Base-by-base conservation (phyloP, 2,797 vertebrate species). In the Rousettus madagascariensis region DNA sequence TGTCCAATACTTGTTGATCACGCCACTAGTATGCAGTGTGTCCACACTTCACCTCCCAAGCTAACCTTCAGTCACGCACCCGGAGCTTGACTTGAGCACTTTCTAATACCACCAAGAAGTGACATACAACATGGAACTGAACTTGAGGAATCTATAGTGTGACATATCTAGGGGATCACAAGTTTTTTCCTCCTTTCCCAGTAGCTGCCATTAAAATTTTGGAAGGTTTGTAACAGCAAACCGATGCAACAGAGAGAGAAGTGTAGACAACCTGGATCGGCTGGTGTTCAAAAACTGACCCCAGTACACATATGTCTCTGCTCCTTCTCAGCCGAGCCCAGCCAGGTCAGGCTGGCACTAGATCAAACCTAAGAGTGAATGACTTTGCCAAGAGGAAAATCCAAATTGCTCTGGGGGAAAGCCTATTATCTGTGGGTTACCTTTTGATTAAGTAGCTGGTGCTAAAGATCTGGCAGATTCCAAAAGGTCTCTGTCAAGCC, bases 171-270 rank as follows among this genome's bases (percentile, higher is more conserved):
- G 8, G 28, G 63, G 24, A 66, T 86, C 46, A 46, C 30, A 59
- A 38, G 65, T 46, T 82, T 68, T 66, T 72, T 26, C 71, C 15
- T 49, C 33, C 74, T 87, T 95, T 78, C 38, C 49, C 33, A 72
- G 63, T n/a, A 94, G 77, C 15, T 11, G 17, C 41, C 61, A 77
- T 51, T 59, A 30, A 41, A 41, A 86, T 87, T 92, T 69, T 20
- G 41, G n/a, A 96, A 83, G 57, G 46, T 88, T 89, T 94, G 20
- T 63, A 80, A 90, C 61, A 94, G 66, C 5, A 74, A 61, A 26
- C 72, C 22, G 59, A 84, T 53, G 19, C 26, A 83, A 59, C 36
- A 87, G 8, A 89, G 5, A 89, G 12, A 83, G 49, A 85, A 59
- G 15, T 57, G 33, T 38, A 79, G 46, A 83, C 0, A 36, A 36